These are phyloP conservation scores for Luidia sarsii DNA, from an alignment of 53 echinoderm and acorn worm species.

Conservation along the genomic window DNA sequence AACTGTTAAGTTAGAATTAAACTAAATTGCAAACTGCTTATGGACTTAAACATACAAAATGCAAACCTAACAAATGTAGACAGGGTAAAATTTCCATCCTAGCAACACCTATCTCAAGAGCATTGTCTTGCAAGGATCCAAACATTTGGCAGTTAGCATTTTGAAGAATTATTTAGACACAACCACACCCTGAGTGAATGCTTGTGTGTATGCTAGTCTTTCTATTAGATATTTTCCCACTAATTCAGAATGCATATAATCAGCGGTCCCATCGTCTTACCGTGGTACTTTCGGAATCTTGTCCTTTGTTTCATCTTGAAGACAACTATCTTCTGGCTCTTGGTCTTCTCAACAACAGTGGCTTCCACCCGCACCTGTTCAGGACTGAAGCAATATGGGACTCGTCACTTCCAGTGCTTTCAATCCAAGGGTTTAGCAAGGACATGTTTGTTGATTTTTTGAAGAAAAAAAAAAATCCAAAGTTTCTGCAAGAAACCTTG, in stretches of 20 bases:
- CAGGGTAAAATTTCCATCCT: no score
- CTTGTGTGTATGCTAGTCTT: no score
- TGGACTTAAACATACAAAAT: not conserved
- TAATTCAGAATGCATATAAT: no score
- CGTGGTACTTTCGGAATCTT: constrained; percentile 73
- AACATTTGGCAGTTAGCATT: not conserved
- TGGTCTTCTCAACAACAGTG: constrained; percentile 95
- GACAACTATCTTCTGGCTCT: constrained; percentile 69
- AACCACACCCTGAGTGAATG: no score
- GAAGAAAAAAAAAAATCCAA: not conserved
- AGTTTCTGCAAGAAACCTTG: not conserved
- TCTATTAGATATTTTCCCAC: no score
- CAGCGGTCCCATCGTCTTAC: constrained; percentile 31
- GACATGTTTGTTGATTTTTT: not conserved
- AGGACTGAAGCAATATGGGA: constrained; percentile 42
- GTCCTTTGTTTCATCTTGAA: constrained; percentile 68
- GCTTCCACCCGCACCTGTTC: constrained; percentile 87
- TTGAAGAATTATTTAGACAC: not conserved
- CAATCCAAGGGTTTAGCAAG: not conserved
- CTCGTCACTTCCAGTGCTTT: no score
- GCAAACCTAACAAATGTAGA: no score
- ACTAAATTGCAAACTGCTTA: no score
- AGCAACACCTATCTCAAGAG: no score
- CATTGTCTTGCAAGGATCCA: no score
- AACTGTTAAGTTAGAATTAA: no score